These are phyloP conservation scores for Zaprionus taronus DNA, from an alignment of 1,140 invertebrate genomes.

Conservation along the genomic window DNA sequence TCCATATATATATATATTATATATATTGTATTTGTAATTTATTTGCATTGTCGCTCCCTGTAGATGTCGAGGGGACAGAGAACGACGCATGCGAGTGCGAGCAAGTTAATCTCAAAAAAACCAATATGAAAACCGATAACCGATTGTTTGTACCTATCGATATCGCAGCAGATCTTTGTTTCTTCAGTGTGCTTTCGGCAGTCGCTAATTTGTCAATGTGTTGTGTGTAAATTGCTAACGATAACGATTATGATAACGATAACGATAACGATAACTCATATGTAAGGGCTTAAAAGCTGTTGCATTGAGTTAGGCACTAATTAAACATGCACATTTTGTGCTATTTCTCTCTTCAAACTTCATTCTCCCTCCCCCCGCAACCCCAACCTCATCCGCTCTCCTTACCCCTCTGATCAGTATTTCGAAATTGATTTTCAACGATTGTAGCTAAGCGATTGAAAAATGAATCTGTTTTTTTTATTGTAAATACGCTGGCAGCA, in stretches of 20 bases:
- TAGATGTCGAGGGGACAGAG: slow-evolving; percentile 45
- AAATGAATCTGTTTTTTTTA: slow-evolving; percentile 23
- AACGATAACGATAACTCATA: slow-evolving; percentile 46
- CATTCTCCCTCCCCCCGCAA: neutral
- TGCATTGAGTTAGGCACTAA: slow-evolving; percentile 61
- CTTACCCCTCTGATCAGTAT: neutral
- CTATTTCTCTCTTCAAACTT: slow-evolving; percentile 39
- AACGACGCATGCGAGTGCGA: neutral
- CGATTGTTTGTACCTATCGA: slow-evolving; percentile 1
- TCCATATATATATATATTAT: slow-evolving; percentile 48
- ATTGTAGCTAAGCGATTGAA: slow-evolving; percentile 27
- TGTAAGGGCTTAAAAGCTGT: slow-evolving; percentile 21
- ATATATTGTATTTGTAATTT: slow-evolving; percentile 34
- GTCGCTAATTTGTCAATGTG: slow-evolving; percentile 42
- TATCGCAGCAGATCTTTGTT: slow-evolving; percentile 28
- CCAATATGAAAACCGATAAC: neutral
- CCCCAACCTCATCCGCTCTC: neutral
- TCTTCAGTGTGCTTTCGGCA: slow-evolving; percentile 39
- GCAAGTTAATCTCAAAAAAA: neutral
- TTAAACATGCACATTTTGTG: slow-evolving; percentile 71
- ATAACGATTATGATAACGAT: slow-evolving; percentile 32
- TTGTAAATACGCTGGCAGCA: slow-evolving; percentile 47
- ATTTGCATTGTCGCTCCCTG: slow-evolving; percentile 62
- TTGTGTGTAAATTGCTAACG: slow-evolving; percentile 45
- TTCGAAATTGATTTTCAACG: slow-evolving; percentile 19